Evolutionary conservation across 1,140 invertebrate species (phyloP), one percentile per base, ranked within the genome.

Genomic region (Drosophila obscura): DNA sequence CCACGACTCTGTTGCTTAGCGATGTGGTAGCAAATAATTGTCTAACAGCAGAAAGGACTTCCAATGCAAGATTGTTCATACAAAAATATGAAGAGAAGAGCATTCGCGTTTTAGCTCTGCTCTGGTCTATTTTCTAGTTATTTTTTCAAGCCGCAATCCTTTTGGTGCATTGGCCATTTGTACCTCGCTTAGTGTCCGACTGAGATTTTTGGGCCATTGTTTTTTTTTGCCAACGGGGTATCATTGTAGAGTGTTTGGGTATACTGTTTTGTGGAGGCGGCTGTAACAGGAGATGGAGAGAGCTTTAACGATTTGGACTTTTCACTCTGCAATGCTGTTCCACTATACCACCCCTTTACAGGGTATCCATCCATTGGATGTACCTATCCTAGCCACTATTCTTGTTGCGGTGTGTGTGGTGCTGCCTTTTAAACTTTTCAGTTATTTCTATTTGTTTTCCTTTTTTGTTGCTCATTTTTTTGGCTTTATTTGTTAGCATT

Each of bases 161-260:
- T 24, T 57, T 60, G 53, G 63, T 61, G 48, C 74, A 51, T 58
- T 64, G 48, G 28, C 26, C 65, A 61, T 75, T 75, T 75, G 61
- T 60, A 46, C 44, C 44, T 46, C n/a, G 56, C 60, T 53, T 49
- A 75, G 57, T 50, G 67, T 28, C 56, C 22, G 19, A 41, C 65
- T 44, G 50, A 58, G 75, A 75, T 77, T 77, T 77, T 74, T 71
- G 61, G 75, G 71, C 53, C 45, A 59, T 63, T 74, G 73, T 73
- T 76, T 45, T 35, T 77, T 67, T 76, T 45, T 5, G 35, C 31
- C 31, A 9, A 11, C 8, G 39, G 15, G 9, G 13, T 22, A 28
- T 3, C 22, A 24, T 24, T 24, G 26, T 6, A 5, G 6, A 7
- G 6, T 28, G 6, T 7, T 28, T 1, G 26, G 26, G 26, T 28